Evolutionary conservation across 2,888 invertebrate species (phyloP).

Genomic region (Aporophyla nigra): DNA sequence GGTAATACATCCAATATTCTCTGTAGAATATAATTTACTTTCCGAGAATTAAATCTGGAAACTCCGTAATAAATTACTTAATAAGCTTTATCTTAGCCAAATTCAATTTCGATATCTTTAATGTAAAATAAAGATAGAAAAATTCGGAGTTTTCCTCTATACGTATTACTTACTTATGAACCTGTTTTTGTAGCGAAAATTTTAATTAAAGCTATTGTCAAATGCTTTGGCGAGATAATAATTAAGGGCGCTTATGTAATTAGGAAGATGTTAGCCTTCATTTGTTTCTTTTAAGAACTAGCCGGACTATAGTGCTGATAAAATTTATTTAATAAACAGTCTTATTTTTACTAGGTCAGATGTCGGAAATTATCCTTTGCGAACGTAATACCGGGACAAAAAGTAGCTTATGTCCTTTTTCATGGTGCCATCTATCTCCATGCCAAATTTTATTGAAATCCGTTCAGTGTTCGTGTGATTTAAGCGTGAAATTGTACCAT

Average conservation of each 20-base stretch:
- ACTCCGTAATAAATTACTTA: constrained; percentile 1
- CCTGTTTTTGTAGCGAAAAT: neutral
- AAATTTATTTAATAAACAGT: no score
- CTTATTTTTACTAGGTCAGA: no score
- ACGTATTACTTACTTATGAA: neutral
- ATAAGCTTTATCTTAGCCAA: constrained; percentile 16
- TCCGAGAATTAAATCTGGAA: constrained; percentile 2
- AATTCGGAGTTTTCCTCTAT: neutral
- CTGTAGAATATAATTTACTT: neutral
- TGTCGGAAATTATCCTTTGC: no score
- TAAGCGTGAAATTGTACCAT: no score
- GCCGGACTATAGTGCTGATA: neutral
- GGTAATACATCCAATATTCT: neutral
- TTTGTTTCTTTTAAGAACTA: neutral
- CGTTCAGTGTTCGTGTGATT: no score
- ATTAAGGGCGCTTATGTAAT: constrained; percentile 24
- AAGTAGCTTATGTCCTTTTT: no score
- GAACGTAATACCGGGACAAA: no score
- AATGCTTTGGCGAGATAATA: constrained; percentile 18
- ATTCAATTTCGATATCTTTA: constrained; percentile 27
- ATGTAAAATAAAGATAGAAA: constrained; percentile 7
- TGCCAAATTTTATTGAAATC: no score
- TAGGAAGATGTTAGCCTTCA: neutral
- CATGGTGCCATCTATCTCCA: no score
- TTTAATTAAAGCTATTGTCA: constrained; percentile 19